Evolutionary conservation across 2,888 invertebrate genomes (phyloP), one percentile per base, ranked within the genome.

Genomic region (Bursaphelenchus okinawaensis): DNA sequence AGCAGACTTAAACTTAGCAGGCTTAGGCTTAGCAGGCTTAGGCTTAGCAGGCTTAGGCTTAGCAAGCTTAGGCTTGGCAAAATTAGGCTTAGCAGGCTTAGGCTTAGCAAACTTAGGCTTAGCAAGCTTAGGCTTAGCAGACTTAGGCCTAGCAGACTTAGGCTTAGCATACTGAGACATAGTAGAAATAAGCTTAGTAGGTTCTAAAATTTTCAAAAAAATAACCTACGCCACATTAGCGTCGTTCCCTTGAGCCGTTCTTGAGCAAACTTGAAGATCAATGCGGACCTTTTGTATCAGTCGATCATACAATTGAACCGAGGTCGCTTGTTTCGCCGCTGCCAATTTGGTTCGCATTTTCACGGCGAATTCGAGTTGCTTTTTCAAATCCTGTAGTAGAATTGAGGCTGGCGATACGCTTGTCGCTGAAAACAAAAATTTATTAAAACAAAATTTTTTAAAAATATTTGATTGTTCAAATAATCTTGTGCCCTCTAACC

Each of bases 331-430:
- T 50, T 59, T 59, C 2, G 19, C 24, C 50, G 60, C 60, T 8
- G 31, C 20, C 1, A 59, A 40, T 50, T 59, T 31, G 3, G 51
- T 59, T 24, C 19, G 12, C 60, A 59, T 22, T 6, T 59, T 59
- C 9, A 59, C 50, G 50, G 51, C 27, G 12, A 59, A 16, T 29
- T 59, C 60, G 3, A 59, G 56, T 6, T 59, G 60, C n/a, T 59
- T 31, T 16, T 27, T 22, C 16, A 59, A 50, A 29, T 59, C 52
- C 1, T 9, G 22, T 20, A 24, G 16, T n/a, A 59, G 24, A 19
- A 40, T 31, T 20, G 60, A 59, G 12, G 60, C 3, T 1, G 20
- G 51, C 8, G 60, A 23, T 4, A 59, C 50, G 12, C 50, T 19
- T 16, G 19, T 19, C 16, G 23, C 54, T 54, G 23, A 54, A 40